Conservation (phyloP, 2,797 vertebrate species). For the Eulemur mongoz region DNA sequence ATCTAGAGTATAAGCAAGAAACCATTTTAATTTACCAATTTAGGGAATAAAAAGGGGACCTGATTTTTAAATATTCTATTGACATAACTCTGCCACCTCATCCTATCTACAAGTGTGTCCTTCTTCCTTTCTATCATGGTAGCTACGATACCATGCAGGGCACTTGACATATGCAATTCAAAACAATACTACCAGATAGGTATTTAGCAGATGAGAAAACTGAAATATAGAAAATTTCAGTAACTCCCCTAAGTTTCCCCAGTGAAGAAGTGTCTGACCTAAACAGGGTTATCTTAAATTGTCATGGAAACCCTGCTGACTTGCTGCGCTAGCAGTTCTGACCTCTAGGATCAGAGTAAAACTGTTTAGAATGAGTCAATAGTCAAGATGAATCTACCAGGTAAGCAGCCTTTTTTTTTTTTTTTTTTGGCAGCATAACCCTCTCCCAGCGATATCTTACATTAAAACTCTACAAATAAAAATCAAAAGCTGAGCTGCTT, state of each 20-base stretch:
- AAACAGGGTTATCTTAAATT: neutral
- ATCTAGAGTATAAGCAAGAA: neutral
- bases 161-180: neutral
- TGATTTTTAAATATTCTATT: neutral
- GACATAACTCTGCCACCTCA: neutral
- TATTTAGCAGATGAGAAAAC: conserved; percentile 13
- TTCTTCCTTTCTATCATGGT: neutral
- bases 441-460: neutral
- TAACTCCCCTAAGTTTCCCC: neutral
- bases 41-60: neutral
- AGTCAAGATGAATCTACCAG: neutral
- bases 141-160: neutral
- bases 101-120: neutral
- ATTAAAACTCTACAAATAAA: neutral
- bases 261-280: neutral
- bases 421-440: neutral
- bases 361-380: neutral
- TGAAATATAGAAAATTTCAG: neutral
- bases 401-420: neutral
- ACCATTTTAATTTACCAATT: neutral
- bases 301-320: neutral
- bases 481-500: neutral
- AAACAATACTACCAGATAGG: neutral
- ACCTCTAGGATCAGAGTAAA: neutral
- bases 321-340: neutral